Evolutionary conservation across 2,797 vertebrate species (phyloP), one percentile per base, ranked within the genome.

Genomic region (Parambassis ranga): DNA sequence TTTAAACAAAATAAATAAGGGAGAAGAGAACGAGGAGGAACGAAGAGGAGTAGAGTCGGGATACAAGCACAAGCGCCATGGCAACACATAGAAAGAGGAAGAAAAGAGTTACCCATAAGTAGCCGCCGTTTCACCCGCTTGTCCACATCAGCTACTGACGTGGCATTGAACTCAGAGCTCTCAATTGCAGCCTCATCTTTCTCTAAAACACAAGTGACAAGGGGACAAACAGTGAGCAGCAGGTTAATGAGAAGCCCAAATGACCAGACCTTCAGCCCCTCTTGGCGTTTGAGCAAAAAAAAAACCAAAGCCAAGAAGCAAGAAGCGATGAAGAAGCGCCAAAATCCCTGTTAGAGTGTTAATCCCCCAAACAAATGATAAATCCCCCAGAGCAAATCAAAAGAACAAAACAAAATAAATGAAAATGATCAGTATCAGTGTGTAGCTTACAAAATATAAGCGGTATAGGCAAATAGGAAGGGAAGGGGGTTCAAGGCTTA

Each of bases 101-200:
- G 95, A 95, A 96, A 95, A 96, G 94, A 94, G 95, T 99, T 99
- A 99, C 97, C 97, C 97, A 99, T 98, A 96, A 98, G 97, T 89
- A 99, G 97, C 91, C 96, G 96, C 93, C 97, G 97, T 96, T 96
- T 98, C 96, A 96, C 97, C 94, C 97, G 95, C 96, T 97, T 99
- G 97, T 98, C 97, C 96, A 99, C 97, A 98, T 99, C 97, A 98
- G 96, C 95, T 98, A 99, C 94, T 98, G 97, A 99, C 96, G 96
- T 98, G 97, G 97, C 91, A 98, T 93, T 98, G 96, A 95, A 94
- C 94, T 96, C 95, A 96, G 95, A 95, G 95, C 95, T 96, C 96
- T 98, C 97, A 98, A 98, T 98, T 98, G 97, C 97, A 98, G 97
- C 96, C 97, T 98, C 96, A 99, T 98, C 96, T 96, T 95, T 95